phyloP scores from a whole-genome alignment of 2,113 vertebrate genomes.

The Actenoides hombroni region DNA sequence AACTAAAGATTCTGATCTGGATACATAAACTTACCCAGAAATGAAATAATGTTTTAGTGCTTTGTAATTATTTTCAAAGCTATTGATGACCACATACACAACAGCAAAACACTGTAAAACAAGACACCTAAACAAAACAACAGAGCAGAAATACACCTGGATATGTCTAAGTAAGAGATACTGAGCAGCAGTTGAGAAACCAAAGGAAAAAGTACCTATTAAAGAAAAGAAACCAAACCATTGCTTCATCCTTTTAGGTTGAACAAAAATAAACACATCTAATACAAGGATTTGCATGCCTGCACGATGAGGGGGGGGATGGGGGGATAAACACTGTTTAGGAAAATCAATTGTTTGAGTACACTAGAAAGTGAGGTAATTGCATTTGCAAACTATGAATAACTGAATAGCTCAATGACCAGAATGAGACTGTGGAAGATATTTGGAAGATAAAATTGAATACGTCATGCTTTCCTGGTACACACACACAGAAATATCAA shows the following conservation, averaged over 20 bases:
- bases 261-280: background rate
- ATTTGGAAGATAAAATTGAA: background rate
- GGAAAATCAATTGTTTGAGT: background rate
- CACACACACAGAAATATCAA: background rate
- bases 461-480: background rate
- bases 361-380: background rate
- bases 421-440: background rate
- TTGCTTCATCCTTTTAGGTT: background rate
- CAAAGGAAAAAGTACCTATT: background rate
- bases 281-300: background rate
- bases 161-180: background rate
- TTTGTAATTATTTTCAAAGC: background rate
- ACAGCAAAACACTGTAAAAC: background rate
- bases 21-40: background rate
- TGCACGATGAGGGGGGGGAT: background rate
- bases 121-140: background rate
- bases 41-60: background rate
- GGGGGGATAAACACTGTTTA: background rate
- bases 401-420: background rate
- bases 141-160: background rate
- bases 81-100: rapidly evolving
- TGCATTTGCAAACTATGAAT: background rate
- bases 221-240: background rate
- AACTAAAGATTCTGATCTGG: background rate
- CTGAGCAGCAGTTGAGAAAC: background rate